A percentile compares a stretch with the other conserved stretches of the same genome.
These are phyloP conservation scores for Sebastes iracundus DNA, from an alignment of 2,797 vertebrate genomes.

Conservation along the genomic window DNA sequence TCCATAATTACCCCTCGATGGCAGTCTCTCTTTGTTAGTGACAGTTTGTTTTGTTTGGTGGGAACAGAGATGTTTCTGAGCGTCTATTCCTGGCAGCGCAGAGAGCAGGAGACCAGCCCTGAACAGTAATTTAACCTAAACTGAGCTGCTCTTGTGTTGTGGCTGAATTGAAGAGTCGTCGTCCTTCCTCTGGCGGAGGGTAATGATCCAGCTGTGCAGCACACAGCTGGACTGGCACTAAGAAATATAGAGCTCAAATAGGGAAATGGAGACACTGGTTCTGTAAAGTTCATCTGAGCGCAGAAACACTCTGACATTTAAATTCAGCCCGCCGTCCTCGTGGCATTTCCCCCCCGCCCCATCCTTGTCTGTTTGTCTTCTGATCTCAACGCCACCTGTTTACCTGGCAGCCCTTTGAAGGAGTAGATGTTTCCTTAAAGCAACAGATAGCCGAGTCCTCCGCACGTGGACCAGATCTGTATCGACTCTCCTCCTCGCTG, in stretches of 20 bases:
- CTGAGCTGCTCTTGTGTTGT: background rate
- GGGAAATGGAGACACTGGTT: background rate
- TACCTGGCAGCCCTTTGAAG: constrained; percentile 12
- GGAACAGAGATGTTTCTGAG: background rate
- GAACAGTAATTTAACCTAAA: constrained; percentile 1
- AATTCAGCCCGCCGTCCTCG: background rate
- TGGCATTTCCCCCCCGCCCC: background rate
- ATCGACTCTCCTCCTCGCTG: background rate
- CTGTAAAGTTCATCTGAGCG: constrained; percentile 10
- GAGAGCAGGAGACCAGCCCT: background rate
- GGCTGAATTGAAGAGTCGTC: background rate
- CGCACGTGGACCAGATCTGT: constrained; percentile 19
- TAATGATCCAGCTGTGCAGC: background rate
- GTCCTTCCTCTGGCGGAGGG: background rate
- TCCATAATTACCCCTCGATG: constrained; percentile 49
- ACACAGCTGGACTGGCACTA: background rate
- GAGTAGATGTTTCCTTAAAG: constrained; percentile 2
- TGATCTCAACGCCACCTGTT: constrained; percentile 13
- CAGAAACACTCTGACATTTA: constrained; percentile 19
- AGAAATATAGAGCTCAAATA: background rate
- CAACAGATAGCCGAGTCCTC: constrained; percentile 2
- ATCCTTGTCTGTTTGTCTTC: constrained; percentile 9
- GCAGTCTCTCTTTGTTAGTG: constrained; percentile 42
- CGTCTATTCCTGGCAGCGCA: no score
- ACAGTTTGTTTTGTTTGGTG: background rate